Base-by-base conservation (phyloP, 2,888 invertebrate genomes). In the Caenorhabditis virilis region DNA sequence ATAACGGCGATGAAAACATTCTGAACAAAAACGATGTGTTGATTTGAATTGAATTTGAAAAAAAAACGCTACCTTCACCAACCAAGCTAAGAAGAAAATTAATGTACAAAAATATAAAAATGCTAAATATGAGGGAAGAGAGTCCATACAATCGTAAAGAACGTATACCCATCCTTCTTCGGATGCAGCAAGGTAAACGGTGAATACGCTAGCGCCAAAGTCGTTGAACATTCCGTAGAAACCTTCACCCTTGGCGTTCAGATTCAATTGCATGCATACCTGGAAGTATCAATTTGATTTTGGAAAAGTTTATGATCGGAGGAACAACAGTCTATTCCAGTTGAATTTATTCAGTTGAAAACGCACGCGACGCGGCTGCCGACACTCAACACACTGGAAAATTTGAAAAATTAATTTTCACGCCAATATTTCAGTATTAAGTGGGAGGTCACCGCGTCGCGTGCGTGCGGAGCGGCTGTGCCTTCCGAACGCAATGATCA, bases 131-230 rank as follows among this genome's bases (percentile, higher is more conserved):
- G 81, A 78, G 0, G 81, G 81, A 11, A 81, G 61, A 7, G 80
- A 78, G 52, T 81, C 81, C 72, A 81, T 72, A 46, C 81, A 81
- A 51, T 95, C 88, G 84, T 99, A 98, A 94, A 99, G 95, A 64
- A 99, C 93, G 83, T 95, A 95, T 7, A 97, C 97, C 98, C 98
- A 99, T 42, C 98, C 98, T 87, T 99, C 98, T 85, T 99, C 98
- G 0, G 95, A 95, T 2, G 97, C 94, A 0, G 98, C 95, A 87
- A 99, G 94, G 84, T 99, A 99, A 0, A 99, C 98, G 1, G 98
- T 99, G 85, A 99, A 99, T 75, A 99, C 91, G 85, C 95, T 97
- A 5, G 85, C 85, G 46, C 72, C 72, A 47, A 72, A 74, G 54
- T 95, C 93, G 85, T 97, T 95, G 85, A 98, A 99, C 83, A 83